phyloP scores from a whole-genome alignment of 2,888 invertebrate genomes.

The Vanessa cardui region DNA sequence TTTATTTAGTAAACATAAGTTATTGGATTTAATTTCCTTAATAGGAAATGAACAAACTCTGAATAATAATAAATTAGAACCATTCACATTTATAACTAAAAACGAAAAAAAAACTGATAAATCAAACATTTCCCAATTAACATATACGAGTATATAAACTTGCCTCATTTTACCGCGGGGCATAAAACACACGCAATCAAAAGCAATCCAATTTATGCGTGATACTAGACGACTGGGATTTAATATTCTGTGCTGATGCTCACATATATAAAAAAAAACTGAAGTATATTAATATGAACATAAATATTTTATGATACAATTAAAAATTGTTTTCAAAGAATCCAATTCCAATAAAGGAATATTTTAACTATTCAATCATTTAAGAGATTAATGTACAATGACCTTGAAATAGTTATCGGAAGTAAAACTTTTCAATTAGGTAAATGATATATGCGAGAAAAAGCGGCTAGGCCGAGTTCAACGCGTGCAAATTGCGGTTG shows the following conservation, averaged over 20 bases:
- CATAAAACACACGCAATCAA: neutral
- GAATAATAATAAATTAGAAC: too few species aligned
- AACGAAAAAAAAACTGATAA: neutral
- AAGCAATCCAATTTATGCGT: neutral
- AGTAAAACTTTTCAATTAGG: neutral
- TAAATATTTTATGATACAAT: too few species aligned
- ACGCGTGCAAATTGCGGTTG: slow-evolving; percentile 12
- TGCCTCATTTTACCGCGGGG: neutral
- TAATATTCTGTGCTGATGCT: neutral
- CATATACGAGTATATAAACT: neutral
- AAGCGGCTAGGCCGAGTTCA: slow-evolving; percentile 7
- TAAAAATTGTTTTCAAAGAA: too few species aligned
- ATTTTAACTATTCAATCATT: too few species aligned
- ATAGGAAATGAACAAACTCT: too few species aligned
- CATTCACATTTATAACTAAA: neutral
- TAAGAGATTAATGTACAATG: too few species aligned
- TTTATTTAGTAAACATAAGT: too few species aligned
- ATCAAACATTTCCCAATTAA: neutral
- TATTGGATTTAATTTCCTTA: too few species aligned
- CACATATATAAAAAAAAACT: neutral
- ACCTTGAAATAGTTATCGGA: neutral
- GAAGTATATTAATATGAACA: too few species aligned
- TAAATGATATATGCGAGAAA: slow-evolving; percentile 6
- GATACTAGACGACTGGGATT: neutral
- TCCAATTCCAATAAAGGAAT: too few species aligned